Base-by-base conservation (phyloP, 2,113 vertebrate genomes). In the western clawed frog (Xenopus tropicalis) region DNA sequence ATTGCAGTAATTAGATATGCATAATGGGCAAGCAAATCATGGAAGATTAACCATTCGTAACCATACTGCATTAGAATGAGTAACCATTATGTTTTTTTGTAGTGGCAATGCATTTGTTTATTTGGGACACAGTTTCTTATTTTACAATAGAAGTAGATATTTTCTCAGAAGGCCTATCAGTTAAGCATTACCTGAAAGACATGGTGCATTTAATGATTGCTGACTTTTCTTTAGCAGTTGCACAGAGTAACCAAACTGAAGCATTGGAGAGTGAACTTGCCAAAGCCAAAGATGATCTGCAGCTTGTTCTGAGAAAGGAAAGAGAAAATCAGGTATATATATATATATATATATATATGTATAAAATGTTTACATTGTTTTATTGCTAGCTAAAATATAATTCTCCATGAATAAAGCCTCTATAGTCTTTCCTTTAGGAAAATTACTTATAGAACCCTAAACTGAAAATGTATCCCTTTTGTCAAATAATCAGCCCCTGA, bases 201-300 rank as follows among this genome's bases (percentile, higher is more conserved):
- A n/a, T n/a, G n/a, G 29, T 37, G 29, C 10, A 37, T 37, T 37
- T 9, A 37, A 5, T 1, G 29, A 4, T 37, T 37, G 6, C 7
- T 52, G 16, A 48, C 25, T 24, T 67, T 66, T 23, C 22, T 19
- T 61, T 51, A 22, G 29, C 23, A 74, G 56, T 7, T 62, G 57
- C 17, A 52, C 57, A 42, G 44, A 51, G 3, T 37, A 23, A 67
- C 1, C 79, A 22, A 16, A 79, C 79, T 8, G 77, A 77, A 44
- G 91, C 86, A 14, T 82, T 93, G 22, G 87, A 91, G 76, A 87
- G 85, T 77, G 89, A 93, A 51, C 84, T 91, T 67, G 87, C 84
- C 78, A 83, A 78, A 62, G 74, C 90, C 67, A 90, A 87, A 83
- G 95, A 96, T 61, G 94, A 98, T 68, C 89, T 98, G 54, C 83